Evolutionary conservation across 2,888 invertebrate genomes (phyloP).

Genomic region (Scaptomyza cyrtandrae): DNA sequence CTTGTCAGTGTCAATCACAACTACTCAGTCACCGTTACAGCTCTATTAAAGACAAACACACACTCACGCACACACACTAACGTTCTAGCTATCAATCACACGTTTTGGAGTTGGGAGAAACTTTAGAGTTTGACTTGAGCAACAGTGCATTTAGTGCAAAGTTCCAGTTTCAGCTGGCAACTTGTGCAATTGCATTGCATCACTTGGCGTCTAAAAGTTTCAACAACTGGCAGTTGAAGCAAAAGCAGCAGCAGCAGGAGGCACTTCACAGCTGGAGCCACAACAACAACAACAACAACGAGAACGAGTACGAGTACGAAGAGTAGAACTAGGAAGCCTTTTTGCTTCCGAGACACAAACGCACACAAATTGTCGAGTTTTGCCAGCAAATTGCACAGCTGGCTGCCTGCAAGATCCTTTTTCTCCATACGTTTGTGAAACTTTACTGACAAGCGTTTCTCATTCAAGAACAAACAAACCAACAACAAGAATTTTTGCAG

Average conservation of each 20-base stretch:
- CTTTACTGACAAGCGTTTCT: constrained; percentile 67
- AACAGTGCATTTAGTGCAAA: constrained; percentile 18
- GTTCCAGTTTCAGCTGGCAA: constrained; percentile 28
- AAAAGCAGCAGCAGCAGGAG: constrained; percentile 8
- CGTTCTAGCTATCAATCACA: constrained; percentile 2
- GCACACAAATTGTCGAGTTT: constrained; percentile 66
- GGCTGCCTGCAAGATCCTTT: constrained; percentile 40
- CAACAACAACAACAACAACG: constrained; percentile 20
- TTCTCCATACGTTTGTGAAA: constrained; percentile 11
- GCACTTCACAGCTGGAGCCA: constrained; percentile 53
- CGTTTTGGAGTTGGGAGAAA: constrained; percentile 10
- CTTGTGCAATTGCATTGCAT: constrained; percentile 49
- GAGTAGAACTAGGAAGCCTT: constrained; percentile 38
- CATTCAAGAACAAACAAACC: constrained; percentile 52
- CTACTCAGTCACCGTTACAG: not conserved
- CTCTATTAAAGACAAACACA: not conserved
- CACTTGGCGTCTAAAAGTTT: constrained; percentile 47
- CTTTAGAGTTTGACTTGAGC: constrained; percentile 17
- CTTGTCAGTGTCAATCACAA: not conserved
- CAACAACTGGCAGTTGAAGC: constrained; percentile 28
- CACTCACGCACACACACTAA: not conserved
- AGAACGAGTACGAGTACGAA: not conserved
- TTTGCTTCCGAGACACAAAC: constrained; percentile 52
- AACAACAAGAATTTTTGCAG: constrained; percentile 20
- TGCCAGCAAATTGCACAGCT: constrained; percentile 74